Conservation (phyloP, 1,140 invertebrate genomes). For the Caenorhabditis elegans region DNA sequence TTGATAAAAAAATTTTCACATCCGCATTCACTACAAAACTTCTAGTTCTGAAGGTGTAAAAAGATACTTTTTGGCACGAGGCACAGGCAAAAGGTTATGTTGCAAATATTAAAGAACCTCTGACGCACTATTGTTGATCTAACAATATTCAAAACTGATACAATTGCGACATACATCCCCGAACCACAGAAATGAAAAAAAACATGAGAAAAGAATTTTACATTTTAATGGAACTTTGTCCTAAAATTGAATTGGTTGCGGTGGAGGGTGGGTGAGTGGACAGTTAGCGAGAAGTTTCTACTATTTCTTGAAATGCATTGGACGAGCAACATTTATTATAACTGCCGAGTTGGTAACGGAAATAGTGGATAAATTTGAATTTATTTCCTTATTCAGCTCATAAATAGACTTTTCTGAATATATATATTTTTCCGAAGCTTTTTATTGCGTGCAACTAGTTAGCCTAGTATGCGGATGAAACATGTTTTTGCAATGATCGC, state of each 20-base stretch:
- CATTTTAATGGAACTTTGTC: conserved; percentile 1
- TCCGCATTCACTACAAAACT: no score
- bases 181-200: not conserved
- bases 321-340: not conserved
- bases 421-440: no score
- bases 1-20: no score
- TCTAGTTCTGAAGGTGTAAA: no score
- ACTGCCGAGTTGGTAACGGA: not conserved
- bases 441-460: no score
- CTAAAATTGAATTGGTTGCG: not conserved
- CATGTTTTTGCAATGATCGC: not conserved
- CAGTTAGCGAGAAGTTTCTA: not conserved
- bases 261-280: not conserved
- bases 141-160: not conserved
- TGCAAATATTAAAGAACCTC: no score
- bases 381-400: not conserved
- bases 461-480: no score
- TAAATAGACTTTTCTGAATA: no score
- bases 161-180: not conserved
- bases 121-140: not conserved
- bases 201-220: not conserved
- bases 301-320: not conserved
- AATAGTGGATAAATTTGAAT: not conserved
- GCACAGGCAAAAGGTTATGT: not conserved
- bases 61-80: not conserved